Evolutionary conservation across 64 coral and sea anemone species (phyloP), one percentile per base, ranked within the genome.

Genomic region (Actinia tenebrosa): DNA sequence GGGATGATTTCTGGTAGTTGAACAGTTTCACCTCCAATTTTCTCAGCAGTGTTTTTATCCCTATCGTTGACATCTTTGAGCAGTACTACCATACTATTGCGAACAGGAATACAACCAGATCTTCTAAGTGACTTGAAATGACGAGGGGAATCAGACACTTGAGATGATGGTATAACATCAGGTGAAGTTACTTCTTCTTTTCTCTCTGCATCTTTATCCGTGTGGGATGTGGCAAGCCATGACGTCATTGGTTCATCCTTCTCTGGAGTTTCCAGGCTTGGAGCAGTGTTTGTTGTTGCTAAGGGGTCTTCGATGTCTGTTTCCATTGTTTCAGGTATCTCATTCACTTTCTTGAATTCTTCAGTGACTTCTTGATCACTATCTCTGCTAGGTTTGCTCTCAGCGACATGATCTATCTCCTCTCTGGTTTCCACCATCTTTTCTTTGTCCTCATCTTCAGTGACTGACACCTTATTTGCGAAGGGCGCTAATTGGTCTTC

Each of bases 81-180:
- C 16, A 81, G 46, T 1, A 81, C 79, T 22, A 81, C 79, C 79
- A 81, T 81, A 20, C 79, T 50, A 53, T 50, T 53, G 56, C 56
- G 56, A 6, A 23, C 79, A 3, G 79, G 17, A 81, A 52, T 23
- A 81, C 50, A 20, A 22, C 18, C 50, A 81, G 79, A 81, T 81
- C 87, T 87, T 83, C 90, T 79, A 9, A 95, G 69, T 10, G 90
- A 78, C 26, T 19, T 87, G 64, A 89, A 81, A 5, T 30, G 69
- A 50, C 44, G 16, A 25, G 79, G 79, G 53, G 79, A 81, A 20
- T 52, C 79, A 15, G 91, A 86, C 10, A 46, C 83, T 66, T 98
- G 95, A 23, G 95, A 98, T 3, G 95, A 98, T 3, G 95, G 95
- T 23, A 98, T 98, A 13, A 98, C 64, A 88, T 98, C 91, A 45